These are phyloP conservation scores for Psylliodes chrysocephalus DNA, from an alignment of 2,888 invertebrate species.

Conservation along the genomic window DNA sequence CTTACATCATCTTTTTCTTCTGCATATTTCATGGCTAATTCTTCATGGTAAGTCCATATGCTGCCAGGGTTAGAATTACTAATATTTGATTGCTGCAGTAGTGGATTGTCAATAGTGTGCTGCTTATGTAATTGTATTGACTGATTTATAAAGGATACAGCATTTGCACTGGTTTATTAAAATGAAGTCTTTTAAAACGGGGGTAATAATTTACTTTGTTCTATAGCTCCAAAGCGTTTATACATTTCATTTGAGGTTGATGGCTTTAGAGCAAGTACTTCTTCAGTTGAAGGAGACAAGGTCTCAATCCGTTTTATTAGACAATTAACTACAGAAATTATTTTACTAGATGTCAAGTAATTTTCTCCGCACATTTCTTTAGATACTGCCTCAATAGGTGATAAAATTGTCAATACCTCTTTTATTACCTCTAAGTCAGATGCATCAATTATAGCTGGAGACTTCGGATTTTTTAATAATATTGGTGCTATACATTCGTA, in stretches of 20 bases:
- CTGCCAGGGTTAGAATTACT: too few relatives aligned
- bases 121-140: too few relatives aligned
- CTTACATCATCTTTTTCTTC: too few relatives aligned
- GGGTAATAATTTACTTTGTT: background rate
- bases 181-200: background rate
- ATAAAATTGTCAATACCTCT: background rate
- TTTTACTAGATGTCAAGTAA: slow-evolving; percentile 9
- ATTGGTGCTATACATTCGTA: background rate
- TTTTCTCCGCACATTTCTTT: slow-evolving; percentile 12
- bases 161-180: background rate
- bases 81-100: too few relatives aligned
- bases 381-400: slow-evolving; percentile 4
- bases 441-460: background rate
- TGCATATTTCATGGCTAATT: too few relatives aligned
- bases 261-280: background rate
- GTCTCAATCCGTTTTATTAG: background rate
- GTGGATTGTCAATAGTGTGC: too few relatives aligned
- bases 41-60: too few relatives aligned
- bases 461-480: background rate
- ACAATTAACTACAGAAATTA: slow-evolving; percentile 2
- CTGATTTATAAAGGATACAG: too few relatives aligned
- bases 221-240: slow-evolving; percentile 5
- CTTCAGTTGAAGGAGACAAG: background rate
- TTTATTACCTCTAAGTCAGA: background rate
- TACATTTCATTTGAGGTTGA: background rate